These are phyloP conservation scores for Epinotia nisella DNA, from an alignment of 2,888 invertebrate species.

Conservation along the genomic window DNA sequence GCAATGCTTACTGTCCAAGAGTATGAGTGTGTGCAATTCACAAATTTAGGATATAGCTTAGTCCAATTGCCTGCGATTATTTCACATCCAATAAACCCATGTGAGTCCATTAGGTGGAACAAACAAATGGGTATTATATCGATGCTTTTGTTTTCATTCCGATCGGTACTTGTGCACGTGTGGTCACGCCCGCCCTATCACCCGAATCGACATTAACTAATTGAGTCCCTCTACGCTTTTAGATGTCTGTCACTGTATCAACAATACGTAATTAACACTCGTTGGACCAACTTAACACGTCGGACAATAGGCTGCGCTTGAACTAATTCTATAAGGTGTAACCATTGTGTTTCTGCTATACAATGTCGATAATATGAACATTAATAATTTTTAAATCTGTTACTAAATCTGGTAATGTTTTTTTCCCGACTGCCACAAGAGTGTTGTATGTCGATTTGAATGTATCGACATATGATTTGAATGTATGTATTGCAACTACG, in stretches of 20 bases:
- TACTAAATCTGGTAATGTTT: too few relatives aligned
- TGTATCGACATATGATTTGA: too few relatives aligned
- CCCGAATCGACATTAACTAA: slow-evolving; percentile 41
- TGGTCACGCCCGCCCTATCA: slow-evolving; percentile 43
- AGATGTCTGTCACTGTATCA: slow-evolving; percentile 40
- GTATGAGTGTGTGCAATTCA: too few relatives aligned
- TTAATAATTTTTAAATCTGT: too few relatives aligned
- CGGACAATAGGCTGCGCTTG: not conserved
- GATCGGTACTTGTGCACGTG: slow-evolving; percentile 30
- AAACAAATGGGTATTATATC: slow-evolving; percentile 8
- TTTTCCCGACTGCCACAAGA: too few relatives aligned
- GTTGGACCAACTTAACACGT: slow-evolving; percentile 11
- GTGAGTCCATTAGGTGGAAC: slow-evolving; percentile 22
- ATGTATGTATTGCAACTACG: too few relatives aligned
- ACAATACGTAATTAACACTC: slow-evolving; percentile 36
- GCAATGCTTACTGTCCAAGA: too few relatives aligned
- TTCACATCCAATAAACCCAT: slow-evolving; percentile 25
- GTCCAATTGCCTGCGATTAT: slow-evolving; percentile 9
- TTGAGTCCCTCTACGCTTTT: slow-evolving; percentile 36
- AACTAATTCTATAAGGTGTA: not conserved
- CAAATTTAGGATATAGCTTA: not conserved
- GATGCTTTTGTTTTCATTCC: slow-evolving; percentile 34
- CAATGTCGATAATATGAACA: too few relatives aligned
- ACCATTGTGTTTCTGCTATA: not conserved
- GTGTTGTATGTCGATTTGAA: too few relatives aligned